Evolutionary conservation across 1,140 invertebrate species (phyloP).

Genomic region (Sycobia sp.): DNA sequence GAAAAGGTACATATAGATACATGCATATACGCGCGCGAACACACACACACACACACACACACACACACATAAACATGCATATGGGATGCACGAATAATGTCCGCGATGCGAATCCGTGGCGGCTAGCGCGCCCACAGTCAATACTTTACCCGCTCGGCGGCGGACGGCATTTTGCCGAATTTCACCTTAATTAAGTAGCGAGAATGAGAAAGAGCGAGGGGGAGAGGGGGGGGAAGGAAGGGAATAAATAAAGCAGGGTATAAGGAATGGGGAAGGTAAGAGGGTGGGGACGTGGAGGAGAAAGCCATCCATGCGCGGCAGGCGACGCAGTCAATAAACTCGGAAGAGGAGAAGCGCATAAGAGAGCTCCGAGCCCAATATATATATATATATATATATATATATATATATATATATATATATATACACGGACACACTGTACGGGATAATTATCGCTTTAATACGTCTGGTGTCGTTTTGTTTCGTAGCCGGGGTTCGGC

Average conservation of each 20-base stretch:
- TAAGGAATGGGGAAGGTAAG: too few species aligned
- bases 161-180: constrained; percentile 6
- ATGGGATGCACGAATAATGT: too few species aligned
- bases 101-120: too few species aligned
- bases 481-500: not conserved
- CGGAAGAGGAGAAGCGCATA: not conserved
- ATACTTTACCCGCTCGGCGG: not conserved
- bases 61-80: too few species aligned
- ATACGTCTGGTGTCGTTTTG: not conserved
- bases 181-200: constrained; percentile 6
- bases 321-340: constrained; percentile 9
- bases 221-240: not conserved
- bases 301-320: not conserved
- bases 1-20: too few species aligned
- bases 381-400: too few species aligned
- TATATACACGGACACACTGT: not conserved
- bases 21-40: too few species aligned
- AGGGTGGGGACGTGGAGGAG: too few species aligned
- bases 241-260: too few species aligned
- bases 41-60: too few species aligned
- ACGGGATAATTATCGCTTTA: constrained; percentile 9
- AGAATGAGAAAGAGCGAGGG: not conserved
- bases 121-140: too few species aligned
- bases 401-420: too few species aligned
- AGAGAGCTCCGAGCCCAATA: not conserved